phyloP scores from a whole-genome alignment of 1,140 invertebrate genomes.

The Solen grandis region DNA sequence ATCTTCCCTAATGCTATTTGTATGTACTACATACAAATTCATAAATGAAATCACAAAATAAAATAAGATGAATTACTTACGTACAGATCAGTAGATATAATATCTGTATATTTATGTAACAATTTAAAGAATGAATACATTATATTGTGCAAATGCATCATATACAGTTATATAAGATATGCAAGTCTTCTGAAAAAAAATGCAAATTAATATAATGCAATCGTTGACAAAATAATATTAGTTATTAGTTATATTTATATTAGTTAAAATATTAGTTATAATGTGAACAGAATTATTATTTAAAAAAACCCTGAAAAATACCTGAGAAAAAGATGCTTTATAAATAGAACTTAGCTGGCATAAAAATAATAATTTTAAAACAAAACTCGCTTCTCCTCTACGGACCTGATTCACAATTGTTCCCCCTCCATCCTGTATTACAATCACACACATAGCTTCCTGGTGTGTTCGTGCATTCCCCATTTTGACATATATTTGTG shows the following conservation, averaged over 20 bases:
- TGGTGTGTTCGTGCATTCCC: not conserved
- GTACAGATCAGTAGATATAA: not conserved
- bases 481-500: not conserved
- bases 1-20: no score
- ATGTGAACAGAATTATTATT: no score
- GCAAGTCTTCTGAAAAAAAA: not conserved
- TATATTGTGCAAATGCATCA: not conserved
- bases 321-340: not conserved
- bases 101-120: not conserved
- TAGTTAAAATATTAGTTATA: no score
- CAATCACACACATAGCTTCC: constrained; percentile 95
- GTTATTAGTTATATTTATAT: no score
- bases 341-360: no score
- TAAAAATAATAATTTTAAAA: no score
- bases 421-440: constrained; percentile 78
- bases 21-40: not conserved
- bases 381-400: no score
- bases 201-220: not conserved
- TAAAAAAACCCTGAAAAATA: no score
- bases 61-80: not conserved
- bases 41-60: not conserved
- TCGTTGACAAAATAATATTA: constrained; percentile 22
- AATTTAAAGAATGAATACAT: not conserved
- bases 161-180: not conserved
- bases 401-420: constrained; percentile 18